Base-by-base conservation (phyloP, 1,140 invertebrate genomes). In the Solenopsis fugax region DNA sequence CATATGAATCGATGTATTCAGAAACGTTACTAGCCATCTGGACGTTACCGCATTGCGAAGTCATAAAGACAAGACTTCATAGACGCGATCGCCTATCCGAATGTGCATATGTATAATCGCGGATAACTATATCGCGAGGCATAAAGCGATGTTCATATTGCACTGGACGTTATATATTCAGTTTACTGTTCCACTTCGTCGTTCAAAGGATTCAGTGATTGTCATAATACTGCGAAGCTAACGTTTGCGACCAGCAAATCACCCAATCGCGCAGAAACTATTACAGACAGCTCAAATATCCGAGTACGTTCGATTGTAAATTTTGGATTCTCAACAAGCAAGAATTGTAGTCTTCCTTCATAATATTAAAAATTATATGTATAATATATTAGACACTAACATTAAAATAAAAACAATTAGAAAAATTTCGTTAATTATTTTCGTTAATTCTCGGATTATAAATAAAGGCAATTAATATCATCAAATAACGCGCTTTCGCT, bases 11-110 rank as follows among this genome's bases (percentile, higher is more conserved):
- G 58, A 29, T 50, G 13, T 37, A 69, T 69, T 45, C 48, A 50
- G 41, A 56, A 69, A 81, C n/a, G 21, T 81, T 81, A 80, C 45
- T 18, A 34, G 24, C 45, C 12, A 16, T 56, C 64, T 48, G 77
- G 45, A 52, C 67, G 60, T 80, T 67, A 67, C 45, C 34, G n/a
- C 77, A 56, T 54, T 21, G 50, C 64, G 21, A 18, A 24, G 34
- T 69, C 34, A 50, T 81, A 81, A 81, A 81, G 34, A 54, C 48
- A n/a, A 9, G 9, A 41, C 34, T 81, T 81, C 13, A 80, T 67
- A 24, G 77, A 29, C n/a, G n/a, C 77, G 18, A 2, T 81, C 34
- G 29, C 13, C 64, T 69, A 48, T 54, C 34, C 64, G 16, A 56
- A 37, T n/a, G 62, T 21, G 34, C 48, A 48, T 56, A 81, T 18